Conservation (phyloP, 2,113 vertebrate species). For the Mellivora capensis region DNA sequence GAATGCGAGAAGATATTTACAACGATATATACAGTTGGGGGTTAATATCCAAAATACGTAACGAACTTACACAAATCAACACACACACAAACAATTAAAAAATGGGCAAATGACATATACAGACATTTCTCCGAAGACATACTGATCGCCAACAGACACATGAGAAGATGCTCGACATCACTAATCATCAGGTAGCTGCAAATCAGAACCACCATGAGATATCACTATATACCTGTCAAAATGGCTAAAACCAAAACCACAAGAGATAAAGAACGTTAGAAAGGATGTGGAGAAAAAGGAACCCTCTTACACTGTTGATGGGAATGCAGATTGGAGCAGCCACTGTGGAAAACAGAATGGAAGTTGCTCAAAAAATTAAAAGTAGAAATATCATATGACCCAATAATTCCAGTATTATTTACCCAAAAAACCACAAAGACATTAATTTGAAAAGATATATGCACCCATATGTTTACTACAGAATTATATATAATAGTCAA, state of each 20-base stretch:
- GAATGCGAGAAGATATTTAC: background rate
- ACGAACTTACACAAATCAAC: background rate
- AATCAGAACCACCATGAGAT: background rate
- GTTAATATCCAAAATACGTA: background rate
- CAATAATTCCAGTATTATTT: background rate
- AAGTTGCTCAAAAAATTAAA: background rate
- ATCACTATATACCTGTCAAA: background rate
- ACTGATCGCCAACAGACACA: background rate
- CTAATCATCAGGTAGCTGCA: background rate
- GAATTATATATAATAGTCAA: background rate
- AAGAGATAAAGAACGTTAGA: background rate
- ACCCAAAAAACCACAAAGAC: background rate
- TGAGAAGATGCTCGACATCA: background rate
- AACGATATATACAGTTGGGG: background rate
- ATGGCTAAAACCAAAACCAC: background rate
- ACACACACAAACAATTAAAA: background rate
- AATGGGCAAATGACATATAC: background rate
- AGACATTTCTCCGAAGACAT: background rate
- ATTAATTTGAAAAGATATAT: background rate
- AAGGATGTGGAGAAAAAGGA: background rate
- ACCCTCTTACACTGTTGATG: background rate
- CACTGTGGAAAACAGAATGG: background rate
- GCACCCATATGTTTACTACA: background rate
- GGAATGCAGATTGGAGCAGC: background rate
- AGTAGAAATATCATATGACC: background rate